Conservation (phyloP, 2,113 vertebrate species). For the Nasalis larvatus region DNA sequence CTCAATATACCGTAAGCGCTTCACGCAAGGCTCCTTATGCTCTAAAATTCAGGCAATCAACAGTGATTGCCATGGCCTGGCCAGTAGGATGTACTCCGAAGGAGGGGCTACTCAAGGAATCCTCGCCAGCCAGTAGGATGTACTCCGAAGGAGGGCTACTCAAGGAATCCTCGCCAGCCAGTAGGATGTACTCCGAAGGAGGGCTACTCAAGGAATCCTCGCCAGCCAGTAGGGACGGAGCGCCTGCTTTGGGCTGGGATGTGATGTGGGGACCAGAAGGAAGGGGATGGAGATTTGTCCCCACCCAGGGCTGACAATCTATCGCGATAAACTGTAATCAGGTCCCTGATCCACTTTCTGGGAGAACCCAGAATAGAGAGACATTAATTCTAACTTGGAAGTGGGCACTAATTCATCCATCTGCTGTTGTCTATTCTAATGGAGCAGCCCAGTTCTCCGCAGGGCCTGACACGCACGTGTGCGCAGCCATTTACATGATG, state of each 20-base stretch:
- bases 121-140: rapidly evolving
- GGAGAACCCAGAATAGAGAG: neutral
- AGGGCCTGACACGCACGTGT: rapidly evolving
- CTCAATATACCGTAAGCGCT: rapidly evolving
- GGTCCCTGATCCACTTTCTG: neutral
- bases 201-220: rapidly evolving
- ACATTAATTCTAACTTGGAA: too few species aligned
- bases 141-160: neutral
- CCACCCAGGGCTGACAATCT: too few species aligned
- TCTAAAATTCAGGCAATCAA: too few species aligned
- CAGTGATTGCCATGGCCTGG: rapidly evolving
- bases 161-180: too few species aligned
- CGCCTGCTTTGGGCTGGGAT: neutral
- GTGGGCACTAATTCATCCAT: rapidly evolving
- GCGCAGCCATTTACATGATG: rapidly evolving
- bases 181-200: rapidly evolving
- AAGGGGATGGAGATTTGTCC: rapidly evolving
- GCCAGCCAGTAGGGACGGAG: rapidly evolving
- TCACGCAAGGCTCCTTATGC: neutral
- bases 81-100: rapidly evolving
- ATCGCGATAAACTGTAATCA: rapidly evolving
- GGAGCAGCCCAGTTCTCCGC: rapidly evolving
- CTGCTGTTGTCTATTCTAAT: rapidly evolving
- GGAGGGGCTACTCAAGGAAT: rapidly evolving
- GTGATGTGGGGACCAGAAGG: too few species aligned